A percentile compares a stretch with the other conserved stretches of the same genome.
Conservation (phyloP, 1,140 invertebrate species). For the Parasteatoda tepidariorum region DNA sequence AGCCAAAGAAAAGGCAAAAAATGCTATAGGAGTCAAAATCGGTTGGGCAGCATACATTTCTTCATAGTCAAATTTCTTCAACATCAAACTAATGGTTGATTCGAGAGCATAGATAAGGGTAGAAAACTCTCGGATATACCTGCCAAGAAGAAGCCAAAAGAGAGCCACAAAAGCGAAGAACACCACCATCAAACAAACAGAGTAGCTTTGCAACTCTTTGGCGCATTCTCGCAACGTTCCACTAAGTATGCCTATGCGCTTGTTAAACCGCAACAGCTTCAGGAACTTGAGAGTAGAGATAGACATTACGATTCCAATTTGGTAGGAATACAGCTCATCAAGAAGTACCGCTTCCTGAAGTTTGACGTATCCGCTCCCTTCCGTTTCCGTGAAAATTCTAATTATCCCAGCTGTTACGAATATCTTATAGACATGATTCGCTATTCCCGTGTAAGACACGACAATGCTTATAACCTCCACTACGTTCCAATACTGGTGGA, state of each 20-base stretch:
- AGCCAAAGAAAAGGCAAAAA: slow-evolving; percentile 71
- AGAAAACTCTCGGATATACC: slow-evolving; percentile 68
- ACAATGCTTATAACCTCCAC: slow-evolving; percentile 69
- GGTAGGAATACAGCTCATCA: slow-evolving; percentile 70
- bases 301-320: slow-evolving; percentile 71
- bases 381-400: slow-evolving; percentile 67
- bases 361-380: slow-evolving; percentile 72
- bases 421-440: slow-evolving; percentile 69
- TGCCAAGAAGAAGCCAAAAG: slow-evolving; percentile 71
- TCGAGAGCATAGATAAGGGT: slow-evolving; percentile 70
- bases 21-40: slow-evolving; percentile 69
- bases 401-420: slow-evolving; percentile 67
- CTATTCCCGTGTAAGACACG: slow-evolving; percentile 68
- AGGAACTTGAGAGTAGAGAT: slow-evolving; percentile 72
- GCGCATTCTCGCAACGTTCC: slow-evolving; percentile 66
- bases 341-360: slow-evolving; percentile 71
- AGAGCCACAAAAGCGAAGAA: slow-evolving; percentile 67
- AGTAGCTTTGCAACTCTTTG: slow-evolving; percentile 65
- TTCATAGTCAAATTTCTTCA: slow-evolving; percentile 72
- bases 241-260: slow-evolving; percentile 69
- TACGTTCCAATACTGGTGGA: slow-evolving; percentile 70
- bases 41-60: slow-evolving; percentile 68
- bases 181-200: slow-evolving; percentile 66
- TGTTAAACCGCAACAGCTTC: slow-evolving; percentile 71
- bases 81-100: slow-evolving; percentile 71